These are phyloP conservation scores for Apamea epomidion DNA, from an alignment of 2,888 invertebrate species.

Conservation along the genomic window DNA sequence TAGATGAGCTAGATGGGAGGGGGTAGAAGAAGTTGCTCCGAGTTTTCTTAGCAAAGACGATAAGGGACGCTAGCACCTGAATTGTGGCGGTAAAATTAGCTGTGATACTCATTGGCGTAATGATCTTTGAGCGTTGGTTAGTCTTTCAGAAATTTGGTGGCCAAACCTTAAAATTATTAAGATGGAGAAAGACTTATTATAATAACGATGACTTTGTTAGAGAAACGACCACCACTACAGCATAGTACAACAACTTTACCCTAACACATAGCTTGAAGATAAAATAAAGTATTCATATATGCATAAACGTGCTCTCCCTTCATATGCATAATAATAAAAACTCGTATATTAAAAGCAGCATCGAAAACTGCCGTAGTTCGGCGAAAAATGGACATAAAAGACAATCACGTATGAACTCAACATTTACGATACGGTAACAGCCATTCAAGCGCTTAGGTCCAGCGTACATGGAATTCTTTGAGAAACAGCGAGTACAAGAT, in stretches of 20 bases:
- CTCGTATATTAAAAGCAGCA: slow-evolving; percentile 24
- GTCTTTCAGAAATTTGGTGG: background rate
- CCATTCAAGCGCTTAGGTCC: background rate
- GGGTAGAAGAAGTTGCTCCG: too few relatives aligned
- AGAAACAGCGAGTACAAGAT: background rate
- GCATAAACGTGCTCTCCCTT: slow-evolving; percentile 21
- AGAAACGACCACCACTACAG: background rate
- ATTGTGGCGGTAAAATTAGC: too few relatives aligned
- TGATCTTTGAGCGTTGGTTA: background rate
- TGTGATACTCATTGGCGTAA: too few relatives aligned
- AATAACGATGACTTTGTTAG: too few relatives aligned
- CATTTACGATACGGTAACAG: slow-evolving; percentile 16
- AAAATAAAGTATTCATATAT: slow-evolving; percentile 25
- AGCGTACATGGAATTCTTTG: background rate
- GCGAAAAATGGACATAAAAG: slow-evolving; percentile 25
- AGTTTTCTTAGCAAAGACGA: too few relatives aligned
- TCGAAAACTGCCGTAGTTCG: slow-evolving; percentile 9
- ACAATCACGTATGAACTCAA: slow-evolving; percentile 29
- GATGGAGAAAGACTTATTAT: too few relatives aligned
- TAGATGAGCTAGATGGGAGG: too few relatives aligned
- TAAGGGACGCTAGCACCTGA: too few relatives aligned
- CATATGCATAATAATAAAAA: slow-evolving; percentile 37
- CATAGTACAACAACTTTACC: background rate
- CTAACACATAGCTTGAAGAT: background rate
- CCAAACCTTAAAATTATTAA: too few relatives aligned